Evolutionary conservation across 2,797 vertebrate species (phyloP).

Genomic region (Odontamblyopus lacepedii): DNA sequence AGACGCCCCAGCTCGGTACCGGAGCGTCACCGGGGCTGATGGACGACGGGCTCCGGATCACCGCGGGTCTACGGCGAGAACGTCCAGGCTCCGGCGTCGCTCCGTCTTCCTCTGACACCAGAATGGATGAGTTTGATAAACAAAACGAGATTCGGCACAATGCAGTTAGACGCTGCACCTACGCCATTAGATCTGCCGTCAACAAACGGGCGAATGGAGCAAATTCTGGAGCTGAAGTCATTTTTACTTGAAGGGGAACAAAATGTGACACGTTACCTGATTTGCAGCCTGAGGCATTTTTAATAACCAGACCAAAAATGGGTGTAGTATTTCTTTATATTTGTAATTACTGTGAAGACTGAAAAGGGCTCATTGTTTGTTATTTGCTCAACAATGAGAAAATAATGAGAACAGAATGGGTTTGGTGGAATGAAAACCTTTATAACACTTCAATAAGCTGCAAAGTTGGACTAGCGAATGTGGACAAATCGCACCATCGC

Average conservation of each 20-base stretch:
- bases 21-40: conserved; percentile 23
- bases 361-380: too few species aligned
- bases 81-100: neutral
- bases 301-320: too few species aligned
- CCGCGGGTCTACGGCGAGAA: neutral
- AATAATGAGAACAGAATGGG: too few species aligned
- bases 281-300: too few species aligned
- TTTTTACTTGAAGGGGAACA: neutral
- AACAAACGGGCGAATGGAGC: neutral
- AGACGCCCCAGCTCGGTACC: conserved; percentile 4
- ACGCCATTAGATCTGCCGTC: neutral
- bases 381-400: too few species aligned
- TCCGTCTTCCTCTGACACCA: neutral
- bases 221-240: neutral
- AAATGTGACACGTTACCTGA: neutral
- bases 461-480: too few species aligned
- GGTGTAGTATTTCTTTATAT: too few species aligned
- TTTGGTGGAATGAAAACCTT: too few species aligned
- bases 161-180: neutral
- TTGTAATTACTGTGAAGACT: too few species aligned
- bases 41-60: conserved; percentile 16
- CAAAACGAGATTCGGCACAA: neutral
- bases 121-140: neutral
- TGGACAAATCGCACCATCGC: too few species aligned
- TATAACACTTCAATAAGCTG: too few species aligned